These are phyloP conservation scores for Leucoraja erinaceus DNA, from an alignment of 2,113 vertebrate species.

Conservation along the genomic window DNA sequence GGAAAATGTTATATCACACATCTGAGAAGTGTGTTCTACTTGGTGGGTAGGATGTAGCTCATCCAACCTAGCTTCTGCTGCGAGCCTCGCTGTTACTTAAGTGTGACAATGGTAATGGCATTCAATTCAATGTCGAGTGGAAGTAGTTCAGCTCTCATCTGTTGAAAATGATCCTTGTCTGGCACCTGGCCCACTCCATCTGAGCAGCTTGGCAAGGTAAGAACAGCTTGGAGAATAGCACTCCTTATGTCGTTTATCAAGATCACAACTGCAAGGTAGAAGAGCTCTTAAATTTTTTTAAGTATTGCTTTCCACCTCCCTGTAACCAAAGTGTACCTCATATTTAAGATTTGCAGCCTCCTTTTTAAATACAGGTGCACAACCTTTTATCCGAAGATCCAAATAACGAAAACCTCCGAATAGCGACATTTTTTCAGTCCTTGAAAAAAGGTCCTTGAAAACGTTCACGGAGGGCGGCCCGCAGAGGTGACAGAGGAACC, in stretches of 20 bases:
- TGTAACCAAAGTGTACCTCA: neutral
- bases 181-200: neutral
- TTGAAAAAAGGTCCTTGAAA: too few species aligned
- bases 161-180: neutral
- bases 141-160: neutral
- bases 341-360: neutral
- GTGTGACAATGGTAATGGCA: neutral
- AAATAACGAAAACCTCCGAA: too few species aligned
- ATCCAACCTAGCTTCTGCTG: neutral
- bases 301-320: neutral
- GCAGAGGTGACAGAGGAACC: too few species aligned
- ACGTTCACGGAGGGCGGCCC: too few species aligned
- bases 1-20: neutral
- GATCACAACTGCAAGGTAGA: neutral
- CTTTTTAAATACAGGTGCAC: constrained; percentile 1
- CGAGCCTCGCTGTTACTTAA: too few species aligned
- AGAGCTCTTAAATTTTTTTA: neutral
- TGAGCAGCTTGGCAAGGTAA: neutral
- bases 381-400: too few species aligned
- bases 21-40: neutral
- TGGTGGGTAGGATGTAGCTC: neutral
- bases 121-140: neutral
- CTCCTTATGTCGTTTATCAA: neutral
- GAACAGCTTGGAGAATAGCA: neutral
- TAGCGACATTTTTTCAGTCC: too few species aligned